These are phyloP conservation scores for Enhydra lutris DNA, from an alignment of 2,113 vertebrate species.

Conservation along the genomic window DNA sequence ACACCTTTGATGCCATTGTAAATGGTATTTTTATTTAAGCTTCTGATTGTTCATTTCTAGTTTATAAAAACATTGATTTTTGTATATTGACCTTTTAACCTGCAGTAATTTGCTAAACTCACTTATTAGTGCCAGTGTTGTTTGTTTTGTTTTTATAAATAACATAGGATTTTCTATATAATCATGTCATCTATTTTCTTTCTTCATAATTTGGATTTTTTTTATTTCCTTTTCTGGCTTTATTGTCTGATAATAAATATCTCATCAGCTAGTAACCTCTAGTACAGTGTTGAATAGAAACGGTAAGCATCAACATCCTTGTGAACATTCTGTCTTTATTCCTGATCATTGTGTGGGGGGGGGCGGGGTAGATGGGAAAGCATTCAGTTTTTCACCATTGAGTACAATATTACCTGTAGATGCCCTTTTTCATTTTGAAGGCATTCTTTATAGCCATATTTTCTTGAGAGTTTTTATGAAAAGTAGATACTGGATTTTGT, in stretches of 20 bases:
- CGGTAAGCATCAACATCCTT: not conserved
- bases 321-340: not conserved
- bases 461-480: not conserved
- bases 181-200: not conserved
- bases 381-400: not conserved
- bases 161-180: not conserved
- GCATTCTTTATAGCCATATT: not conserved
- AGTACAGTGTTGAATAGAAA: not conserved
- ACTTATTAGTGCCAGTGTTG: not conserved
- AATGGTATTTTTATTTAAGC: not conserved
- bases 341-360: not conserved
- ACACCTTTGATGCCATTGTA: not conserved
- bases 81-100: not conserved
- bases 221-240: not conserved
- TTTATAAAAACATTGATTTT: not conserved
- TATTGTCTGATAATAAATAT: not conserved
- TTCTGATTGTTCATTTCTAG: not conserved
- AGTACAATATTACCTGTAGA: not conserved
- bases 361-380: not conserved
- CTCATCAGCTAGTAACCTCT: not conserved
- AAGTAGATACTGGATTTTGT: not conserved
- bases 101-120: not conserved
- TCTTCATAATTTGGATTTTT: not conserved
- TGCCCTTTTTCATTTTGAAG: not conserved
- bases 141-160: not conserved